Evolutionary conservation across 2,888 invertebrate genomes (phyloP).

Genomic region (Torymus texanus): DNA sequence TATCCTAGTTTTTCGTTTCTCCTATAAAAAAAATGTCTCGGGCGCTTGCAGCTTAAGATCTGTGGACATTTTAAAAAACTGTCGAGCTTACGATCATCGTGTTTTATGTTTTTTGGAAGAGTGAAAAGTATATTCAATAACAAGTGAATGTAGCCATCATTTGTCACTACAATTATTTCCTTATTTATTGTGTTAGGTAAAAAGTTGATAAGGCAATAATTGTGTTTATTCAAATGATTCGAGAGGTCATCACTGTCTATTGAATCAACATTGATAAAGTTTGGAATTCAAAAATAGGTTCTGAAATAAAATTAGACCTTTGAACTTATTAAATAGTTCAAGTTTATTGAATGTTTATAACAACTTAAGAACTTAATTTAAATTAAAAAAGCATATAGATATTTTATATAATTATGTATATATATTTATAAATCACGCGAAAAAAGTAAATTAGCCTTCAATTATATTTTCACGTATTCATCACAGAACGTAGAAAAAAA

Average conservation of each 20-base stretch:
- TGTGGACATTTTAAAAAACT: conserved; percentile 45
- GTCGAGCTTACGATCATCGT: conserved; percentile 26
- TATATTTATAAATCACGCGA: neutral
- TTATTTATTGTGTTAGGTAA: neutral
- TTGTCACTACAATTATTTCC: conserved; percentile 11
- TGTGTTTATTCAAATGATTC: conserved; percentile 5
- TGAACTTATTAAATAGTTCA: conserved; percentile 51
- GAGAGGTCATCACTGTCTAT: conserved; percentile 13
- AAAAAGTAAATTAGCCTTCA: conserved; percentile 27
- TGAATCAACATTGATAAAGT: conserved; percentile 8
- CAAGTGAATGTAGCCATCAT: conserved; percentile 7
- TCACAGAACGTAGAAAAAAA: conserved; percentile 42
- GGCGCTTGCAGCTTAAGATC: no score
- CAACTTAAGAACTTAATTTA: conserved; percentile 44
- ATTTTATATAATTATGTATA: conserved; percentile 2
- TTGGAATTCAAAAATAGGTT: conserved; percentile 32
- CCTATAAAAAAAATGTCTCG: no score
- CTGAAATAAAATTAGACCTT: conserved; percentile 52
- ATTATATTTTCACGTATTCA: conserved; percentile 40
- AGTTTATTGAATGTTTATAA: conserved; percentile 51
- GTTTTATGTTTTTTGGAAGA: neutral
- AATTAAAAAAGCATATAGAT: conserved; percentile 31
- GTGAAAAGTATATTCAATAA: conserved; percentile 17
- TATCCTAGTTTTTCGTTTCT: no score
- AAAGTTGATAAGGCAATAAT: conserved; percentile 8